Conservation (phyloP, 1,140 invertebrate genomes). For the Apolygus lucorum region DNA sequence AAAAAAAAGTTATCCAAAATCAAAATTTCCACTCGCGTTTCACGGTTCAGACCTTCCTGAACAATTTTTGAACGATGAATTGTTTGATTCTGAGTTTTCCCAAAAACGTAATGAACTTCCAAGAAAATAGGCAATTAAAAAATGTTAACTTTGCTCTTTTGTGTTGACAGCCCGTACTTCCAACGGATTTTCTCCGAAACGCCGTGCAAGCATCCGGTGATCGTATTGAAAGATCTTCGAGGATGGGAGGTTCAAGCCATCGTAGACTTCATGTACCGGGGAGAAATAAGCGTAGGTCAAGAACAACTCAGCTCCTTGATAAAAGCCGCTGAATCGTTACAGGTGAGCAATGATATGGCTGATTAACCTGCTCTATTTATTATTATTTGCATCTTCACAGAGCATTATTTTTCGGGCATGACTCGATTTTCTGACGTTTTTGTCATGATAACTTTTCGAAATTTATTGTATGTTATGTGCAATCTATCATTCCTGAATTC, state of each 20-base stretch:
- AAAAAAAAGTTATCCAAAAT: too few relatives aligned
- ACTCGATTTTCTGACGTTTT: too few relatives aligned
- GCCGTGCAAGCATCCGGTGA: conserved; percentile 87
- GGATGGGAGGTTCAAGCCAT: conserved; percentile 78
- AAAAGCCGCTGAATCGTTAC: conserved; percentile 74
- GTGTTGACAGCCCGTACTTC: conserved; percentile 65
- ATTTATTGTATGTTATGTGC: too few relatives aligned
- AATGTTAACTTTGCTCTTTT: background rate
- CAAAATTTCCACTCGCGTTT: too few relatives aligned
- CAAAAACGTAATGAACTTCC: background rate
- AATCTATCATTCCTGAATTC: too few relatives aligned
- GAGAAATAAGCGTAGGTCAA: conserved; percentile 76
- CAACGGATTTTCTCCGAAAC: conserved; percentile 79
- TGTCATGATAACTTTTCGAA: too few relatives aligned
- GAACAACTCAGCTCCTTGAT: conserved; percentile 72
- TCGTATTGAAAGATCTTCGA: conserved; percentile 79
- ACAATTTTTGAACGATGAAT: too few relatives aligned
- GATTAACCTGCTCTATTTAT: too few relatives aligned
- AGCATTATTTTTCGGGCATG: too few relatives aligned
- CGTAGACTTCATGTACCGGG: conserved; percentile 86
- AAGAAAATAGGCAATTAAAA: background rate
- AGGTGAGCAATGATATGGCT: too few relatives aligned
- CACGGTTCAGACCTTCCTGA: too few relatives aligned
- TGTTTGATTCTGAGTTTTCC: background rate
- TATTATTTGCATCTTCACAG: too few relatives aligned